Percentiles rank a stretch among this genome's conserved stretches.
Evolutionary conservation across 92 coral and sea anemone species (phyloP).

Genomic region (Siderastrea siderea): DNA sequence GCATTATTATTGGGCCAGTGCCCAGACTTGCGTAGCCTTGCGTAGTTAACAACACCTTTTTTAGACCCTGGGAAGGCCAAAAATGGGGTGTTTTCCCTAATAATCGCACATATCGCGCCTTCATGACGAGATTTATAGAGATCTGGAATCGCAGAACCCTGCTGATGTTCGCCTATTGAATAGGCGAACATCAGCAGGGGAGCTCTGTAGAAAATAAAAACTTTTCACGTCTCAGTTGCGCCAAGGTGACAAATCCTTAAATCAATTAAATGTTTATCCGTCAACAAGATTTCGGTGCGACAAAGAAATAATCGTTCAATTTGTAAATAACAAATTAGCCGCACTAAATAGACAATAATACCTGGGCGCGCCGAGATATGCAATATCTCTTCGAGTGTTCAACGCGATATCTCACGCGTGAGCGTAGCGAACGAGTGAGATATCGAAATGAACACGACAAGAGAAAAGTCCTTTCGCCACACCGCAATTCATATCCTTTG

Average conservation of each 20-base stretch:
- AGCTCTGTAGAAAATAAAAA: conserved; percentile 17
- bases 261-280: neutral
- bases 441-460: too few species aligned
- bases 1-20: too few species aligned
- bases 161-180: conserved; percentile 51
- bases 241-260: conserved; percentile 19
- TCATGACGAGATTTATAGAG: conserved; percentile 26
- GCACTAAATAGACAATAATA: neutral
- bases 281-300: conserved; percentile 12
- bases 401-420: too few species aligned
- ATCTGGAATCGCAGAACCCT: conserved; percentile 49
- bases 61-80: too few species aligned
- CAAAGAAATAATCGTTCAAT: conserved; percentile 13
- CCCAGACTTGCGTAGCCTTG: too few species aligned
- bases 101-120: too few species aligned
- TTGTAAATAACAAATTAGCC: conserved; percentile 3
- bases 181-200: conserved; percentile 55
- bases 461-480: neutral
- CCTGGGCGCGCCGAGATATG: too few species aligned
- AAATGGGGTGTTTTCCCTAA: too few species aligned
- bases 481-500: neutral
- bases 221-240: conserved; percentile 5
- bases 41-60: too few species aligned
- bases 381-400: too few species aligned
- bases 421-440: too few species aligned